Base-by-base conservation (phyloP, 2,113 vertebrate species). In the Urocolius indicus region DNA sequence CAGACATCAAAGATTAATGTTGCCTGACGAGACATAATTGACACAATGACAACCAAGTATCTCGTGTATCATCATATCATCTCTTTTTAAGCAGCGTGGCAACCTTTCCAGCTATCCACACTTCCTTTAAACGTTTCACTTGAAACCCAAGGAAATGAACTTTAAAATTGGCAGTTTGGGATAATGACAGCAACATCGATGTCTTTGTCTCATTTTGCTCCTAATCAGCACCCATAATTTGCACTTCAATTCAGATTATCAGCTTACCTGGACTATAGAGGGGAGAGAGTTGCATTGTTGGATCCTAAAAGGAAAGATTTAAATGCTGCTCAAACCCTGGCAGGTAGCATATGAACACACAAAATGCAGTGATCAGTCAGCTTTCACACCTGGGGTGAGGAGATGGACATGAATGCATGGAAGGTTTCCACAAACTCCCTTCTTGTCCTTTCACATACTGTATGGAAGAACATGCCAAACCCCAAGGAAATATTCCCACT, bases 401-500 rank as follows among this genome's bases (percentile, higher is more conserved):
- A 95, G 92, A 54, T 43, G 46, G 89, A 30, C 26, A n/a, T 21
- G 27, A 88, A 91, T n/a, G 19, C 41, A 88, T 36, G 18, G 49
- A 87, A 91, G 94, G 61, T 95, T 96, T 94, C 84, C 69, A 69
- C 96, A 97, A 97, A 92, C 45, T 52, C 84, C 83, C 73, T 79
- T 91, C 93, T 97, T 94, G 71, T 96, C 84, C 86, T 95, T 96
- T 94, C 90, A 45, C 84, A 86, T 84, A 15, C 13, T 30, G 2
- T 16, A 84, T 76, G 65, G 82, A 95, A 91, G 48, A 93, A 59
- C 62, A 66, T 88, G 96, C 96, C 97, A 97, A 98, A 97, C 66
- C 87, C 95, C 80, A 82, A 75, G 93, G 93, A 95, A 97, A 93
- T 78, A 88, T 96, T 97, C 96, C 93, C 84, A 88, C 72, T 95